Evolutionary conservation across 2,113 vertebrate genomes (phyloP).

Genomic region (Bubo bubo): DNA sequence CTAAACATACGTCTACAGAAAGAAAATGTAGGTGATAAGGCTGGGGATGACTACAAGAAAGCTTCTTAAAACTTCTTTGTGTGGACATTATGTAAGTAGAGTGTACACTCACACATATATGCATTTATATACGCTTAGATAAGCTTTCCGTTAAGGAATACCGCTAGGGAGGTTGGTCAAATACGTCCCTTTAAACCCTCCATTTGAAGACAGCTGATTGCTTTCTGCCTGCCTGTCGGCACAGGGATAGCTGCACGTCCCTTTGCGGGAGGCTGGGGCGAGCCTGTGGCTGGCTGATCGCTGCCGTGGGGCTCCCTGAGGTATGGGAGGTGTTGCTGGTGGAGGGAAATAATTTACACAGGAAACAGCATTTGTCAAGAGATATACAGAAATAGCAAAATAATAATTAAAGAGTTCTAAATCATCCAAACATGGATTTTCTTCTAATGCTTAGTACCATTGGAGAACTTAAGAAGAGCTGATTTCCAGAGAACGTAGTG

Average conservation of each 20-base stretch:
- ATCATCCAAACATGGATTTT: background rate
- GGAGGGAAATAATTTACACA: background rate
- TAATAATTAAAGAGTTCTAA: background rate
- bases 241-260: background rate
- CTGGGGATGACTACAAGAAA: background rate
- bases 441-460: background rate
- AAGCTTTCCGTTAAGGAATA: background rate
- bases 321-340: background rate
- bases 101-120: too few relatives aligned
- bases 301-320: background rate
- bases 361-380: background rate
- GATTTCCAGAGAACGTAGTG: background rate
- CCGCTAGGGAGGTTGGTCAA: background rate
- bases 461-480: background rate
- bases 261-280: background rate
- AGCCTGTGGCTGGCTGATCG: background rate
- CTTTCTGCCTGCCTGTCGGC: background rate
- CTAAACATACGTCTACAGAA: background rate
- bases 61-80: background rate
- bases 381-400: background rate
- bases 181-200: background rate
- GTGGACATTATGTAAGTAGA: background rate
- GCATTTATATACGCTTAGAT: background rate
- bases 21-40: rapidly evolving
- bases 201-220: background rate